phyloP scores from a whole-genome alignment of 2,113 vertebrate species.

The Zapornia atra region DNA sequence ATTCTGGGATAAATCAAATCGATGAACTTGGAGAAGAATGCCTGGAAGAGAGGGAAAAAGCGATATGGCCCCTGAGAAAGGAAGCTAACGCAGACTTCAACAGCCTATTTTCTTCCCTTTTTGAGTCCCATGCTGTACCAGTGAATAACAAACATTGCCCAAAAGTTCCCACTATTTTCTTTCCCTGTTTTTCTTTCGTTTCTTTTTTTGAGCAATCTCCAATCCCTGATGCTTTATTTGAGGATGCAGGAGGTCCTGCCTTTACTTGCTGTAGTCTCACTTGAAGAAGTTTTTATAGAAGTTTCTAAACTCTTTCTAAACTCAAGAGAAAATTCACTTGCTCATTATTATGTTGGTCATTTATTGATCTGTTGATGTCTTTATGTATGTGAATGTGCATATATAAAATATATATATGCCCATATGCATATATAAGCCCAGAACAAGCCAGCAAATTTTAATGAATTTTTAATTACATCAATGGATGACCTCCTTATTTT shows the following conservation, averaged over 20 bases:
- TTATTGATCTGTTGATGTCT: neutral
- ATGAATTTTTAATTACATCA: neutral
- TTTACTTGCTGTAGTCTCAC: neutral
- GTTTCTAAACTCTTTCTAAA: neutral
- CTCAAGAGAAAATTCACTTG: neutral
- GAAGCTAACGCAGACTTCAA: slow-evolving; percentile 11
- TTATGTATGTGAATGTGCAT: accelerated
- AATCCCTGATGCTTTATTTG: neutral
- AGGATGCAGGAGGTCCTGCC: neutral
- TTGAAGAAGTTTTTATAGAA: neutral
- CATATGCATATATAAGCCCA: neutral
- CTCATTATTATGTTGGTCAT: neutral
- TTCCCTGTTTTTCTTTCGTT: neutral
- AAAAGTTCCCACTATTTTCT: neutral
- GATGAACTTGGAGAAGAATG: slow-evolving; percentile 58
- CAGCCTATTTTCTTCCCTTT: neutral
- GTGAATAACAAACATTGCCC: neutral
- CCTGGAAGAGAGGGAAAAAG: slow-evolving; percentile 53
- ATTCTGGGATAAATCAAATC: slow-evolving; percentile 37
- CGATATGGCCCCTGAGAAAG: slow-evolving; percentile 21
- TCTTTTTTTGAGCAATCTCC: neutral
- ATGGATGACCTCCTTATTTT: neutral
- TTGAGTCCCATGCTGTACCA: neutral
- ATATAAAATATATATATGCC: too few relatives aligned
- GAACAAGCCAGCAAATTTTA: neutral